These are phyloP conservation scores for Anguilla rostrata DNA, from an alignment of 2,113 vertebrate species.

Conservation along the genomic window DNA sequence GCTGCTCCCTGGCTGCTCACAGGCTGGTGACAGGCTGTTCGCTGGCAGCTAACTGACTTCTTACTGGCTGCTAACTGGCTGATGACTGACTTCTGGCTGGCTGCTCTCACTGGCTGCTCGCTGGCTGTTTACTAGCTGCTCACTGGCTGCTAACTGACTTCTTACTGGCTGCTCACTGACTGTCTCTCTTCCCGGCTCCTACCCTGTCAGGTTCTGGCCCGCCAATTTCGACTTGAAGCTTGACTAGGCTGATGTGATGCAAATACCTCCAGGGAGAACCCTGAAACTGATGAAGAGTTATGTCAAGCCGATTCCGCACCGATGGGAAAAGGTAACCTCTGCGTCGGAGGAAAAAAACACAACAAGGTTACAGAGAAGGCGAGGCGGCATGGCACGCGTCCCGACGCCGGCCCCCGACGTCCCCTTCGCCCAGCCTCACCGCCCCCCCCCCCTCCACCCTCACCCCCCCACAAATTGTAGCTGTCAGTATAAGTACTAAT, in stretches of 20 bases:
- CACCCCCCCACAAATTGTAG: constrained; percentile 81
- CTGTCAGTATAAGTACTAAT: constrained; percentile 89
- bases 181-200: constrained; percentile 83
- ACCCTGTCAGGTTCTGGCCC: constrained; percentile 93
- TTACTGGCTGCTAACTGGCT: constrained; percentile 79
- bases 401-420: constrained; percentile 75
- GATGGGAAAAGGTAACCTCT: constrained; percentile 99
- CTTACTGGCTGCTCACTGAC: constrained; percentile 78
- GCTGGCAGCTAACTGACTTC: constrained; percentile 43
- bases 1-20: constrained; percentile 74
- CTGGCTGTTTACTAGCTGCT: no score
- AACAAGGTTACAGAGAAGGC: constrained; percentile 89
- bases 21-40: no score
- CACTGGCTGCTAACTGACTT: constrained; percentile 39
- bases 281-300: constrained; percentile 98
- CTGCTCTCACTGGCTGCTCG: no score
- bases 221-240: constrained; percentile 99
- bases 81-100: constrained; percentile 12
- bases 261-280: constrained; percentile 93
- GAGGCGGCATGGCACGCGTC: constrained; percentile 72
- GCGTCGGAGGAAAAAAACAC: constrained; percentile 69
- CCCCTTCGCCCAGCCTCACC: constrained; percentile 74
- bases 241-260: constrained; percentile 98
- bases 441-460: constrained; percentile 77
- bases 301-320: constrained; percentile 98